Evolutionary conservation across 2,113 vertebrate species (phyloP).

Genomic region (Morone chrysops): DNA sequence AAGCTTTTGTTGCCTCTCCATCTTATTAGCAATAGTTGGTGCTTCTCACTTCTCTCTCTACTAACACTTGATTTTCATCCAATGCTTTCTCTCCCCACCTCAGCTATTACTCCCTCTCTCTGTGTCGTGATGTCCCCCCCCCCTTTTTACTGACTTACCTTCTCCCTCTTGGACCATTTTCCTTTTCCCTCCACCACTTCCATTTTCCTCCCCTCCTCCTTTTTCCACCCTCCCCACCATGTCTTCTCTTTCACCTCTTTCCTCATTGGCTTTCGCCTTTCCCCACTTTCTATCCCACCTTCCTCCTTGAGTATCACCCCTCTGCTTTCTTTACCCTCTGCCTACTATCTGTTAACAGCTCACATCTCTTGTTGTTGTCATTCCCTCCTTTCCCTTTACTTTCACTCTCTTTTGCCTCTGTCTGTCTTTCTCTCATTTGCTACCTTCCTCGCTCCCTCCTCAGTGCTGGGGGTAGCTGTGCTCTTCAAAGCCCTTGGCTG

Average conservation of each 20-base stretch:
- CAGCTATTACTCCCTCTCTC: constrained; percentile 35
- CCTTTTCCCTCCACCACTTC: constrained; percentile 9
- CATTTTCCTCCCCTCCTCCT: background rate
- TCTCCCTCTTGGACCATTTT: constrained; percentile 23
- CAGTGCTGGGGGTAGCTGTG: constrained; percentile 56
- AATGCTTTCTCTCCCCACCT: constrained; percentile 34
- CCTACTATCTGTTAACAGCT: constrained; percentile 26
- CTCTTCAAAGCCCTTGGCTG: constrained; percentile 84
- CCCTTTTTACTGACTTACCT: background rate
- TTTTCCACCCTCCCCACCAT: background rate
- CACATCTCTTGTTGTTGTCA: constrained; percentile 32
- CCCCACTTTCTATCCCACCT: constrained; percentile 25
- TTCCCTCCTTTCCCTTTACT: constrained; percentile 20
- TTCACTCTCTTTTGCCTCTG: constrained; percentile 19
- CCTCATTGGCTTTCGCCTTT: constrained; percentile 1
- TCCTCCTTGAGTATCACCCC: constrained; percentile 1
- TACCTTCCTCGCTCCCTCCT: constrained; percentile 28
- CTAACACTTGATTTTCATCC: constrained; percentile 54
- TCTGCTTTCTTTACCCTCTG: constrained; percentile 25
- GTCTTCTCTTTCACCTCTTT: background rate
- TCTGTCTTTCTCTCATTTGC: constrained; percentile 42
- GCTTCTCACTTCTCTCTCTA: constrained; percentile 30
- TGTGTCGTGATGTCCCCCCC: background rate
- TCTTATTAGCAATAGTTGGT: constrained; percentile 55
- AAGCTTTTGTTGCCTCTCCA: constrained; percentile 45